Evolutionary conservation across 2,797 vertebrate species (phyloP).

Genomic region (Mormyrus proboscirostris): DNA sequence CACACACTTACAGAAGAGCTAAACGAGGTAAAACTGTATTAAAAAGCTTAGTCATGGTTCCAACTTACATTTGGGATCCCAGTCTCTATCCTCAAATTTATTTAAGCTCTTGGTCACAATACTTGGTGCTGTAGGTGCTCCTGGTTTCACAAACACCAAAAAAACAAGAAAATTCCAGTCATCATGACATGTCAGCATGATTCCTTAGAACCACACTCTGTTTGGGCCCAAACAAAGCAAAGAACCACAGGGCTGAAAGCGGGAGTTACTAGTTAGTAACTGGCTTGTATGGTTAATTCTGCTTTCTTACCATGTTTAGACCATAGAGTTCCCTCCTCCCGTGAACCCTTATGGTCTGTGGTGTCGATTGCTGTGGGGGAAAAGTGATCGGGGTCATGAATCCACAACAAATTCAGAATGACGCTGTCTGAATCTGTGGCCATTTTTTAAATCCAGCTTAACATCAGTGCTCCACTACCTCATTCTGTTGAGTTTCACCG

Average conservation of each 20-base stretch:
- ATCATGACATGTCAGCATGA: neutral
- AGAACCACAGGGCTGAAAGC: neutral
- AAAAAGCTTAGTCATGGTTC: neutral
- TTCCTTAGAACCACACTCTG: neutral
- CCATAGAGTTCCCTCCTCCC: conserved; percentile 38
- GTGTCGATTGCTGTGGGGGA: conserved; percentile 41
- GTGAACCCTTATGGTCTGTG: conserved; percentile 25
- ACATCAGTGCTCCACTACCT: neutral
- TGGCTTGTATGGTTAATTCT: neutral
- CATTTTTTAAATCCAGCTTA: neutral
- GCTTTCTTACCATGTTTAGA: conserved; percentile 48
- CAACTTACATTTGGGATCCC: conserved; percentile 41
- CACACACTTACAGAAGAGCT: neutral
- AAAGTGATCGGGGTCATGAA: neutral
- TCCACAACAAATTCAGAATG: neutral
- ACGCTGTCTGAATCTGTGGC: neutral
- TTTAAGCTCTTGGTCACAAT: conserved; percentile 17
- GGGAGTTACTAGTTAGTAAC: neutral
- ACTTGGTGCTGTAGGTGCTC: conserved; percentile 14
- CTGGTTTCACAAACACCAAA: conserved; percentile 20
- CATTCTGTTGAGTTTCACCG: neutral
- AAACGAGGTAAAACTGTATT: neutral
- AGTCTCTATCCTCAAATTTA: conserved; percentile 36
- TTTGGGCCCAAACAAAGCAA: neutral
- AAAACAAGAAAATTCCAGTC: neutral